phyloP scores from a whole-genome alignment of 2,888 invertebrate genomes.

The Eristalis intricaria region DNA sequence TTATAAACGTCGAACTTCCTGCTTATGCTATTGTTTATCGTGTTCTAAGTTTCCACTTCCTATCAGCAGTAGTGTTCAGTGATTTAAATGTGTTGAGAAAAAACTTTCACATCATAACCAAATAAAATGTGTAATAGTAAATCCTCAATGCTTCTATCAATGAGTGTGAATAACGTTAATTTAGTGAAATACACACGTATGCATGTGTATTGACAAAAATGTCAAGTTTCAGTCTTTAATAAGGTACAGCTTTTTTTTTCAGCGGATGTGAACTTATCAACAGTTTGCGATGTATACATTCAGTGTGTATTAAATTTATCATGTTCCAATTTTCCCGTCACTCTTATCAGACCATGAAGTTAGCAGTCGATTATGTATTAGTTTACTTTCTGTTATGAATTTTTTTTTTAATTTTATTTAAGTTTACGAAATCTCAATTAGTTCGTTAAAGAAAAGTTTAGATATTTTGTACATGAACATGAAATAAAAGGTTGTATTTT shows the following conservation, averaged over 20 bases:
- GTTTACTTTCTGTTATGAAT: neutral
- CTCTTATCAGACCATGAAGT: conserved; percentile 33
- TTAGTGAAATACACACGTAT: neutral
- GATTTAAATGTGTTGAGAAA: neutral
- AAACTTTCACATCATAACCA: neutral
- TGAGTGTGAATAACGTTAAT: neutral
- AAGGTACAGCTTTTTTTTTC: neutral
- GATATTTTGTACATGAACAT: neutral
- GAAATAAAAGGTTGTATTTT: neutral
- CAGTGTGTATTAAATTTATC: conserved; percentile 20
- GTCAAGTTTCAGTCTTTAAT: neutral
- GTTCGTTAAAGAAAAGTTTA: neutral
- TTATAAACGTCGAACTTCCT: conserved; percentile 42
- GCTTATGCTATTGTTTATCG: conserved; percentile 29
- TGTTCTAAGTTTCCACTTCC: conserved; percentile 39
- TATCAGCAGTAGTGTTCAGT: neutral
- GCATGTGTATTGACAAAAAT: neutral
- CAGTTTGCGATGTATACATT: conserved; percentile 17
- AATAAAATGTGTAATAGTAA: neutral
- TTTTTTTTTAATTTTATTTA: neutral
- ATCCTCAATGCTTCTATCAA: neutral
- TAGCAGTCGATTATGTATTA: conserved; percentile 5
- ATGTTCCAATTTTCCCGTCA: conserved; percentile 44
- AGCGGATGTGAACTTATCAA: conserved; percentile 57
- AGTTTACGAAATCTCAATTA: conserved; percentile 15